Conservation (phyloP, 2,888 invertebrate species). For the Ophion ellenae region DNA sequence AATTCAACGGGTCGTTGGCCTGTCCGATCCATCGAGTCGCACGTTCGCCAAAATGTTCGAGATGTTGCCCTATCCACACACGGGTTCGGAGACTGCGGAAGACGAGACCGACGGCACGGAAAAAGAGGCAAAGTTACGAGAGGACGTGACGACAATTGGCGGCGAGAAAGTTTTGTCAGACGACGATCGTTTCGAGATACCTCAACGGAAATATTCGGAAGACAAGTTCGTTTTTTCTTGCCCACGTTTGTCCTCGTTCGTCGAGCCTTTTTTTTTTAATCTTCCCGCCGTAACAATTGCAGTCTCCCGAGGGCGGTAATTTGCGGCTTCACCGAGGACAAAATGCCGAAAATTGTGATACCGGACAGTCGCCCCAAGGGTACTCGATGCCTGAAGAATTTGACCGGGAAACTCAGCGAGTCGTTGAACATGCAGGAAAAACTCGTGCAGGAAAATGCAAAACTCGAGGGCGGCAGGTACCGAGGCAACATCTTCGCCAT, state of each 20-base stretch:
- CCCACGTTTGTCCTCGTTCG: background rate
- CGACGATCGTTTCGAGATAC: conserved; percentile 75
- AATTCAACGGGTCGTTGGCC: conserved; percentile 85
- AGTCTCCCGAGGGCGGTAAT: conserved; percentile 85
- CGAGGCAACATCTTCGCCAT: background rate
- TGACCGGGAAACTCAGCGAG: conserved; percentile 86
- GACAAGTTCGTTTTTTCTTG: conserved; percentile 74
- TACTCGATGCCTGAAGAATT: conserved; percentile 72
- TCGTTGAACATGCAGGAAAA: conserved; percentile 89
- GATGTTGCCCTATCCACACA: conserved; percentile 72
- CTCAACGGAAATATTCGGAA: conserved; percentile 77
- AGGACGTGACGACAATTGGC: background rate
- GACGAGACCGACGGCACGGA: background rate
- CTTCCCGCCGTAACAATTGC: background rate
- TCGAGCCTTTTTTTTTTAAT: background rate
- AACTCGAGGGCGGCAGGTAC: conserved; percentile 88
- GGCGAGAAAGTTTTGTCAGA: conserved; percentile 33
- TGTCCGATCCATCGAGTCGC: conserved; percentile 79
- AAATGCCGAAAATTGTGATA: conserved; percentile 85
- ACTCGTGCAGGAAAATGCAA: conserved; percentile 88
- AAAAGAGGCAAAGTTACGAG: conserved; percentile 15
- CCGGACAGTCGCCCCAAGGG: conserved; percentile 83
- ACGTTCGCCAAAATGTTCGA: conserved; percentile 77
- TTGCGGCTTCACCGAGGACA: conserved; percentile 85
- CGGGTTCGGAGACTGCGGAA: conserved; percentile 25